Conservation (phyloP, 1,140 invertebrate species). For the Apolygus lucorum region DNA sequence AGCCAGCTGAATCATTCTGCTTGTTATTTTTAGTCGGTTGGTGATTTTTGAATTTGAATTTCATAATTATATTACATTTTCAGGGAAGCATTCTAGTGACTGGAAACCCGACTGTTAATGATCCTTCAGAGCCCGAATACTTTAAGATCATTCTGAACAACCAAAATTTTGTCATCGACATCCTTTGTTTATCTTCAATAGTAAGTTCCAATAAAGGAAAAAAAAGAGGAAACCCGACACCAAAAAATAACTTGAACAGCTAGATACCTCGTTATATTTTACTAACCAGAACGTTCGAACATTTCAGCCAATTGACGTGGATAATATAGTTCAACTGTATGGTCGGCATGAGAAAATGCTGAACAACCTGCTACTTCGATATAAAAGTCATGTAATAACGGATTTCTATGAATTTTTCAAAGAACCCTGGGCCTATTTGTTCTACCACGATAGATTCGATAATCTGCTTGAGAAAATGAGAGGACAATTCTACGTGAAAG, state of each 20-base stretch:
- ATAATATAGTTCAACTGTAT: slow-evolving; percentile 46
- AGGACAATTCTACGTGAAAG: slow-evolving; percentile 8
- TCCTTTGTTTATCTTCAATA: slow-evolving; percentile 49
- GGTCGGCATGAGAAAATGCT: slow-evolving; percentile 54
- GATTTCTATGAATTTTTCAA: slow-evolving; percentile 54
- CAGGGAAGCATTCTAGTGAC: slow-evolving; percentile 42
- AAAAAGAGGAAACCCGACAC: neutral
- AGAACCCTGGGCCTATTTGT: slow-evolving; percentile 49
- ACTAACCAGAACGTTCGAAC: neutral
- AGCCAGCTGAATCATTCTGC: too few species aligned
- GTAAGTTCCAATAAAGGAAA: slow-evolving; percentile 32
- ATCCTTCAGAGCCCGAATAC: slow-evolving; percentile 41
- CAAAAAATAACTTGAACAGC: neutral
- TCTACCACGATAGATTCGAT: slow-evolving; percentile 50
- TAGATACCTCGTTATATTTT: slow-evolving; percentile 3
- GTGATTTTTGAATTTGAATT: too few species aligned
- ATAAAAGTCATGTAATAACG: slow-evolving; percentile 44
- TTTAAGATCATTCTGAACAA: slow-evolving; percentile 50
- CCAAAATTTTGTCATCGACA: slow-evolving; percentile 44
- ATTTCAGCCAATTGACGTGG: slow-evolving; percentile 42
- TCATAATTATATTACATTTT: too few species aligned
- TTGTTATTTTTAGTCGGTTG: too few species aligned
- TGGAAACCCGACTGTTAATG: slow-evolving; percentile 37
- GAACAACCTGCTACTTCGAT: slow-evolving; percentile 48
- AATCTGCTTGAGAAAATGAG: slow-evolving; percentile 39